These are phyloP conservation scores for Drosophila putrida DNA, from an alignment of 2,888 invertebrate genomes.

Conservation along the genomic window DNA sequence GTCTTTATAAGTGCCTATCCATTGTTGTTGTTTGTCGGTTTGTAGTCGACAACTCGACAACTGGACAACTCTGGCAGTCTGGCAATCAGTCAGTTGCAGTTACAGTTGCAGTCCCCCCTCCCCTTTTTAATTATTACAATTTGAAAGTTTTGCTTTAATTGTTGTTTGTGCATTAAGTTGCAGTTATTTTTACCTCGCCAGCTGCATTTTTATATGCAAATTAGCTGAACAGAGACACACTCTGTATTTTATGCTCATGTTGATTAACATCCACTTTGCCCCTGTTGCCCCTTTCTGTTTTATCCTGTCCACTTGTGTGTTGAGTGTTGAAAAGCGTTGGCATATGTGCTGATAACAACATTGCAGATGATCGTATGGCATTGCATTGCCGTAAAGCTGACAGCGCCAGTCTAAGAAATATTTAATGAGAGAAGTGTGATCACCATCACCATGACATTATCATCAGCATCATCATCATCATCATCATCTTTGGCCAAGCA, in stretches of 20 bases:
- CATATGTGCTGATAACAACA: slow-evolving; percentile 50
- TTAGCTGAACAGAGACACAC: slow-evolving; percentile 40
- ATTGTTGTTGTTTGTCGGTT: slow-evolving; percentile 24
- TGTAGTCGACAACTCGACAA: background rate
- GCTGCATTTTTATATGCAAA: slow-evolving; percentile 70
- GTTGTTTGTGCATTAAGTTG: slow-evolving; percentile 47
- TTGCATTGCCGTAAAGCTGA: slow-evolving; percentile 27
- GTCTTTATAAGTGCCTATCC: slow-evolving; percentile 31
- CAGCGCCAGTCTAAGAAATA: slow-evolving; percentile 28
- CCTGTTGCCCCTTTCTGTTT: background rate
- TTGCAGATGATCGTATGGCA: slow-evolving; percentile 28
- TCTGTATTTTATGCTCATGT: slow-evolving; percentile 37
- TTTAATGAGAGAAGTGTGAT: slow-evolving; percentile 47
- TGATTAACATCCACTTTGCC: slow-evolving; percentile 49
- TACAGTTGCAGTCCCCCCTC: slow-evolving; percentile 11
- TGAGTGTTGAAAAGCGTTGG: slow-evolving; percentile 57
- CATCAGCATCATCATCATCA: slow-evolving; percentile 22
- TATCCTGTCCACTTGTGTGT: slow-evolving; percentile 33
- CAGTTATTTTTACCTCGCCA: slow-evolving; percentile 39
- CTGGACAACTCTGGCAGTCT: slow-evolving; percentile 31
- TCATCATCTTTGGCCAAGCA: slow-evolving; percentile 16
- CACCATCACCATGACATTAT: slow-evolving; percentile 16
- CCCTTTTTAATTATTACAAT: slow-evolving; percentile 51
- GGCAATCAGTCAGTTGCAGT: slow-evolving; percentile 22
- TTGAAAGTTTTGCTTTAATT: slow-evolving; percentile 67